Evolutionary conservation across 1,140 invertebrate species (phyloP).

Genomic region (Hylaeus volcanicus): DNA sequence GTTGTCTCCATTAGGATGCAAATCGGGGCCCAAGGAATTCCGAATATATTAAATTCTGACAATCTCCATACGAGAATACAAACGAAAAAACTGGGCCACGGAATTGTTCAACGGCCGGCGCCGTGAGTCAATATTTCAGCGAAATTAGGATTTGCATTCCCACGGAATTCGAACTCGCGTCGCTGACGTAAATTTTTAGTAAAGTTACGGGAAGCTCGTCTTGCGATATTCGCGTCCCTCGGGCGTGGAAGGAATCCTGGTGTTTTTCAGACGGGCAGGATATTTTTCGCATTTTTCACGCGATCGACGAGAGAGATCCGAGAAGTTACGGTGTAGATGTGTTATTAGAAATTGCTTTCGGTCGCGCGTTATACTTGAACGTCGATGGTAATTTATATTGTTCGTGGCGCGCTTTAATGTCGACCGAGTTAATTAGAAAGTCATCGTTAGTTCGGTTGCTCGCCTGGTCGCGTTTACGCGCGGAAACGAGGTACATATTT

Average conservation of each 20-base stretch:
- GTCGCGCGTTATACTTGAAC: too few species aligned
- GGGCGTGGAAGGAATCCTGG: not conserved
- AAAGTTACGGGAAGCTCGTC: not conserved
- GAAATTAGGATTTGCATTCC: conserved; percentile 7
- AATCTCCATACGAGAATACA: conserved; percentile 2
- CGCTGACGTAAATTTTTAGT: not conserved
- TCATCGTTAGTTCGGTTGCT: too few species aligned
- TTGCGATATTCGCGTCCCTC: not conserved
- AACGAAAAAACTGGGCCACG: conserved; percentile 6
- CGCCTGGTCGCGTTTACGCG: not conserved
- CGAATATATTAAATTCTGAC: not conserved
- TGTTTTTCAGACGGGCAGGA: not conserved
- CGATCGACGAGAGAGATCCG: not conserved
- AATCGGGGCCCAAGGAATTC: not conserved
- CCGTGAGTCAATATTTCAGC: not conserved
- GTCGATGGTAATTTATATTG: not conserved
- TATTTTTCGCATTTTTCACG: not conserved
- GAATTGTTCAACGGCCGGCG: not conserved
- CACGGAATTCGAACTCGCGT: not conserved
- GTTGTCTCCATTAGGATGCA: not conserved
- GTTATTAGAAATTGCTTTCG: too few species aligned
- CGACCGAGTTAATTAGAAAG: conserved; percentile 1
- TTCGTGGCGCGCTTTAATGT: not conserved
- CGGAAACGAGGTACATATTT: conserved; percentile 8
- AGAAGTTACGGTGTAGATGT: not conserved